phyloP scores from a whole-genome alignment of 1,140 invertebrate species.

The Pseudachorutes palmiensis region DNA sequence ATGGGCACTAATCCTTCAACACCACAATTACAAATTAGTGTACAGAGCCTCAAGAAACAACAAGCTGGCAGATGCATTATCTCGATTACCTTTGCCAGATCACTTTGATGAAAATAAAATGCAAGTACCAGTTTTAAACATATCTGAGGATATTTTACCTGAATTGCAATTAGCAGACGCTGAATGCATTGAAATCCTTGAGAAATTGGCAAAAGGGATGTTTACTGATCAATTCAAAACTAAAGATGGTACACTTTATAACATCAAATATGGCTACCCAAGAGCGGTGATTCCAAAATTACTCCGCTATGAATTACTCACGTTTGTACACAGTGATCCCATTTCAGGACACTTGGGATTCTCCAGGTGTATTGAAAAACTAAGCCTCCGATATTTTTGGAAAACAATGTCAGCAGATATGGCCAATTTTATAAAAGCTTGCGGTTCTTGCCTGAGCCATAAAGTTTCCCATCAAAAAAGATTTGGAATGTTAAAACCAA shows the following conservation, averaged over 20 bases:
- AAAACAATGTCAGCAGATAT: constrained; percentile 38
- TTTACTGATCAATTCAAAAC: neutral
- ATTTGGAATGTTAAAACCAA: constrained; percentile 1
- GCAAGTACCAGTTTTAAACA: constrained; percentile 17
- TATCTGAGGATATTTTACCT: neutral
- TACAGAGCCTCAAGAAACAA: constrained; percentile 38
- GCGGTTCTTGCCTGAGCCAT: constrained; percentile 1
- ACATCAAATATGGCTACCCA: neutral
- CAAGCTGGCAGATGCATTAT: constrained; percentile 36
- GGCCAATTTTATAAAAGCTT: constrained; percentile 23
- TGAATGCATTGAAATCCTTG: constrained; percentile 1
- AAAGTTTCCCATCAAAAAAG: neutral
- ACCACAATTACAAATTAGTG: constrained; percentile 35
- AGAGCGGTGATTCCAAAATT: neutral
- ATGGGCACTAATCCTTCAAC: constrained; percentile 38
- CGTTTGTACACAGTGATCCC: neutral
- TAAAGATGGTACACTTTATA: neutral
- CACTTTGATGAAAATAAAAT: neutral
- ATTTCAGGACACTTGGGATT: neutral
- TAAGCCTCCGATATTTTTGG: constrained; percentile 37
- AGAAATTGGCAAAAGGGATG: neutral
- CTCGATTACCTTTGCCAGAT: neutral
- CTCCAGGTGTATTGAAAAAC: neutral
- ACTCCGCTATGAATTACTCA: neutral
- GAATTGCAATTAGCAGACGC: constrained; percentile 2